Base-by-base conservation (phyloP, 2,888 invertebrate genomes). In the Endotricha flammealis region DNA sequence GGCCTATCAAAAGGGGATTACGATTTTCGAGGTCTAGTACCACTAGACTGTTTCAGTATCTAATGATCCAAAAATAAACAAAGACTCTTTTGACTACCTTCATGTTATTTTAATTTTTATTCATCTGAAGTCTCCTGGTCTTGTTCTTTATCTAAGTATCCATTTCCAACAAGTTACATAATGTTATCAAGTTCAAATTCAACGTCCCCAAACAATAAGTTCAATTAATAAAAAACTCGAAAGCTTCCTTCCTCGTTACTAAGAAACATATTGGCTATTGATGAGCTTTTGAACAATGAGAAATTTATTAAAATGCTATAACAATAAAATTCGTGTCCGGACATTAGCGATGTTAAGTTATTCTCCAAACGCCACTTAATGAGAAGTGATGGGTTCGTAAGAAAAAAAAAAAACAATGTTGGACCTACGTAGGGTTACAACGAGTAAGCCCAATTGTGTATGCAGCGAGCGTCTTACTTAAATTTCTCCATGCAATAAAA, bases 351-450 rank as follows among this genome's bases (percentile, higher is more conserved):
- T 83, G 83, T 69, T 78, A 86, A 86, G 63, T 81, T 86, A 86
- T 86, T 86, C 86, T 83, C 67, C 73, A 78, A 83, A 83, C 85
- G 82, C 77, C 76, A 78, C 71, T 86, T 86, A 86, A 86, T 86
- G 85, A 86, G 86, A 86, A 86, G 73, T 85, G 85, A 86, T 86
- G 86, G 78, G 83, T 85, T 86, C 81, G 63, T 81, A 78, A 78
- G 85, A 85, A 85, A 83, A 81, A 80, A 75, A 75, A 74, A 60
- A 68, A 71, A 78, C 81, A 80, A 78, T 76, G 77, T 76, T 78
- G 74, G 63, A 67, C 63, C 66, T 62, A 65, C 72, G 59, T 62
- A 49, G 67, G 64, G 64, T 71, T 70, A 64, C 63, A 62, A 64
- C 64, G 61, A 67, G 58, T 53, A 52, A 46, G 50, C 48, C 53